Evolutionary conservation across 2,888 invertebrate species (phyloP), one percentile per base, ranked within the genome.

Genomic region (Panzeria rudis): DNA sequence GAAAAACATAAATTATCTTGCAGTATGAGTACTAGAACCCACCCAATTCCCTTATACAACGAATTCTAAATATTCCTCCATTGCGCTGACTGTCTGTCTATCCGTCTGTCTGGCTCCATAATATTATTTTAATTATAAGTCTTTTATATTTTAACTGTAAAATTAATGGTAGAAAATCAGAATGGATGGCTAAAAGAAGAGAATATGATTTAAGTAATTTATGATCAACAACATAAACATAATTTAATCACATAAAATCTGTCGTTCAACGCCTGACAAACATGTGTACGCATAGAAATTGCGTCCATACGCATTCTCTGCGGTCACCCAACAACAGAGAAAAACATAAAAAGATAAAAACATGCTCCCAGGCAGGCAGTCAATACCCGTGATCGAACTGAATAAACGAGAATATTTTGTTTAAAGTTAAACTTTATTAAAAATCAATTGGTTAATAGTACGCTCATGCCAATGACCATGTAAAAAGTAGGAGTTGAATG

Each of bases 351-450:
- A 38, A 52, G 2, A 41, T 1, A 50, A 23, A 44, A 20, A 17
- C 41, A 38, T 20, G 11, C n/a, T 44, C 7, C 50, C 17, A 35
- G 32, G 4, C 56, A 44, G 50, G 11, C 44, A 72, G 79, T 11
- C 25, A 56, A 35, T 56, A 20, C 2, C 15, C 66, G 29, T 13
- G 29, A 59, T 75, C 61, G 52, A 84, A 84, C 80, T 76, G 78
- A 82, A 78, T 66, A 78, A 85, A 85, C 88, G 87, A 90, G 90
- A 89, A 90, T 89, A 89, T 89, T 89, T 87, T 90, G 87, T 90
- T 89, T 90, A 88, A 89, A 89, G 89, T 88, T 72, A 89, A 90
- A 90, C 88, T 84, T 90, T 90, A 89, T 89, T 88, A 89, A 86
- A 90, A 91, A 91, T 90, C 89, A 90, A 90, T 91, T 90, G 89